A percentile compares a stretch with the other conserved stretches of the same genome.
phyloP scores from a whole-genome alignment of 2,113 vertebrate genomes.

The Meleagris gallopavo region DNA sequence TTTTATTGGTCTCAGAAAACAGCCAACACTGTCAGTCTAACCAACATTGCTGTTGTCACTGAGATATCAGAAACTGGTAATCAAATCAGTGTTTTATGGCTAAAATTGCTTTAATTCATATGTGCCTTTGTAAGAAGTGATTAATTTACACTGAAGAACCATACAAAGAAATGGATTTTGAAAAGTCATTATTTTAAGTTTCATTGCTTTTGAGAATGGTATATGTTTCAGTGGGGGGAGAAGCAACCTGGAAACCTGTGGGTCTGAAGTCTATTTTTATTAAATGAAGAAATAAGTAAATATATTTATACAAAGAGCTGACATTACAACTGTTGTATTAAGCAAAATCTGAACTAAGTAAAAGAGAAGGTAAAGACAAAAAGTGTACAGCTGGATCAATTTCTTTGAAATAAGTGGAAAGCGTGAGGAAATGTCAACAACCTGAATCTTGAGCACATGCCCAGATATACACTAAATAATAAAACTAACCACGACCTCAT shows the following conservation, averaged over 20 bases:
- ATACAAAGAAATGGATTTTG: neutral
- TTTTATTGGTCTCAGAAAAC: slow-evolving; percentile 5
- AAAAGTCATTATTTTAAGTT: neutral
- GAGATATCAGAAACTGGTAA: neutral
- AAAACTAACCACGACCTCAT: neutral
- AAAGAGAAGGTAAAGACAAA: neutral
- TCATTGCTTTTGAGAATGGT: neutral
- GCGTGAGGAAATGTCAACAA: neutral
- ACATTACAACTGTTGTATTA: neutral
- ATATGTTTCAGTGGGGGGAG: neutral
- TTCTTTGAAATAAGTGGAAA: neutral
- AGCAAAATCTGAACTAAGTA: neutral
- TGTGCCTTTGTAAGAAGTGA: neutral
- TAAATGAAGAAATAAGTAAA: neutral
- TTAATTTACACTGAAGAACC: neutral
- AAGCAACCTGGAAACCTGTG: neutral
- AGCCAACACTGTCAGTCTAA: neutral
- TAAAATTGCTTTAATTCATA: neutral
- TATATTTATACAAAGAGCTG: neutral
- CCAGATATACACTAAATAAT: neutral
- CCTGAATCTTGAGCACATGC: neutral
- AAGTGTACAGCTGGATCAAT: neutral
- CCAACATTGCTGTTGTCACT: neutral
- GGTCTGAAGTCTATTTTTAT: neutral
- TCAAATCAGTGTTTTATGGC: neutral